Base-by-base conservation (phyloP, 2,797 vertebrate genomes). In the Potorous gilbertii region DNA sequence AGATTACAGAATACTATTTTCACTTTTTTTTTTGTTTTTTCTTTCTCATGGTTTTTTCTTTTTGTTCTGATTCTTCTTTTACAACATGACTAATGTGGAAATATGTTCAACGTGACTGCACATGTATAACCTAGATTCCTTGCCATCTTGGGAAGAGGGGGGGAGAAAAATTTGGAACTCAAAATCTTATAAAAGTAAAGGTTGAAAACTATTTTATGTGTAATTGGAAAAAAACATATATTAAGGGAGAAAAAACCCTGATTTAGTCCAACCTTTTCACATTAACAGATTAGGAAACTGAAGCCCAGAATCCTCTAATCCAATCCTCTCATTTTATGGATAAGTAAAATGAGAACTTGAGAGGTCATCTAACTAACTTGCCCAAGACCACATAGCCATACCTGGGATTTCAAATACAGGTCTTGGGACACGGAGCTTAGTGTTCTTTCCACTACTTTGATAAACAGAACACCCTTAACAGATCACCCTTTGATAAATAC, bases 401-500 rank as follows among this genome's bases (percentile, higher is more conserved):
- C 0, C 29, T 14, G 31, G 34, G 62, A n/a, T 74, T 74, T 74
- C 14, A 81, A 81, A 81, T 21, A 16, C n/a, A 81, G 18, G 18
- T 74, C 12, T 1, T 40, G 8, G n/a, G n/a, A 74, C n/a, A 40
- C 14, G 21, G n/a, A 81, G 11, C 1, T 46, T 16, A 81, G 0
- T 81, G n/a, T 18, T 81, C 66, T 81, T 81, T 74, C 16, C 1
- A 74, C n/a, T 21, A 21, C 2, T 62, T 66, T 62, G 29, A 34
- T 59, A 59, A 57, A 59, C 34, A 89, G 40, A 92, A 46, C 28
- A 62, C 92, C 94, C 91, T 92, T 57, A 92, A 93, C 91, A 57
- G 28, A 81, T 92, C 95, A 93, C 96, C 40, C 57, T 54, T 96
- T 91, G 56, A 96, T 93, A 90, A 93, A 93, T 87, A 50, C 91